Conservation (phyloP, 1,140 invertebrate genomes). For the Drosophila eugracilis region DNA sequence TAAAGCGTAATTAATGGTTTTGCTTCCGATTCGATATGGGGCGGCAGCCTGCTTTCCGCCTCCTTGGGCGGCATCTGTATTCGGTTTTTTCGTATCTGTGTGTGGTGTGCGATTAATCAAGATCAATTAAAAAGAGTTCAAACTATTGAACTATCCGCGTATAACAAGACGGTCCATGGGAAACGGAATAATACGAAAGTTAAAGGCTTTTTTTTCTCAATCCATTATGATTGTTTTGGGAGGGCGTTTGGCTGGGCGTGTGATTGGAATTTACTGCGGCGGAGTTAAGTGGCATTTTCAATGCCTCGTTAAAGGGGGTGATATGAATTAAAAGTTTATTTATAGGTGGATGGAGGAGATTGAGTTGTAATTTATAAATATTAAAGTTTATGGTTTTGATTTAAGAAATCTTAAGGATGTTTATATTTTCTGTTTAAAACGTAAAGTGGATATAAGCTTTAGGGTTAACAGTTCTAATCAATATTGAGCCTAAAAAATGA, state of each 20-base stretch:
- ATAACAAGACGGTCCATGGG: constrained; percentile 60
- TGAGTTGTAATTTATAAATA: background rate
- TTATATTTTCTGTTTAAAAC: no score
- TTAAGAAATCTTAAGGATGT: no score
- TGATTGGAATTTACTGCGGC: constrained; percentile 59
- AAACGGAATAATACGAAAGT: constrained; percentile 38
- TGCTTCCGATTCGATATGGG: constrained; percentile 43
- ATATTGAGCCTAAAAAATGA: no score
- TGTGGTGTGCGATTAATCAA: constrained; percentile 79
- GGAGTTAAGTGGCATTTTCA: constrained; percentile 42
- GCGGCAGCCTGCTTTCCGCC: constrained; percentile 34
- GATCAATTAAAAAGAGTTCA: constrained; percentile 82
- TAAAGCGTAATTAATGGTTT: constrained; percentile 77
- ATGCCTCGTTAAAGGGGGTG: constrained; percentile 24
- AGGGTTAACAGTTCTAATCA: no score
- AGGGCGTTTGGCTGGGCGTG: constrained; percentile 26
- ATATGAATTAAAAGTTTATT: constrained; percentile 13
- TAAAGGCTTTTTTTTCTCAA: constrained; percentile 40
- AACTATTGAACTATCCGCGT: constrained; percentile 71
- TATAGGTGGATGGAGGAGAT: background rate
- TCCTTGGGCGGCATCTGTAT: constrained; percentile 30
- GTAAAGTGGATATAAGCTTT: no score
- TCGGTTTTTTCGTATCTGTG: constrained; percentile 7
- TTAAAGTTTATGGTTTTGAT: no score
- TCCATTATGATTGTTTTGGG: constrained; percentile 27